Base-by-base conservation (phyloP, 53 echinoderm and acorn worm species). In the Stichopus horrens region DNA sequence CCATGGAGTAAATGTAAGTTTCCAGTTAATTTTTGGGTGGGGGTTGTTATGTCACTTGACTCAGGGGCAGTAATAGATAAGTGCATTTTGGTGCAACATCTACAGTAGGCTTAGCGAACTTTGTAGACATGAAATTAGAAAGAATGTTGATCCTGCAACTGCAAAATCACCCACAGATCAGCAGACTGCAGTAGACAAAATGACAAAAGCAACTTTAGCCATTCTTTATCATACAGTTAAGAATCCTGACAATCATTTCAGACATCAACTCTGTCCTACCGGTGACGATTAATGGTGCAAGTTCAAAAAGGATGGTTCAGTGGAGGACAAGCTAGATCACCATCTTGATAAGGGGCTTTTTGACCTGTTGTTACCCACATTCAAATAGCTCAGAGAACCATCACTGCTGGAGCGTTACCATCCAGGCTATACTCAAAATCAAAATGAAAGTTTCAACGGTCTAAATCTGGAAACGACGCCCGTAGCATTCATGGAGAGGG, bases 401-500 rank as follows among this genome's bases (percentile, higher is more conserved):
- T 20, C 60, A 75, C 86, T 91, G 52, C 76, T 89, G 1, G 86
- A 91, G 75, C 67, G 86, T 21, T 92, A 89, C 71, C 6, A 89
- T 52, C 67, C 84, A 83, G 89, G 92, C 9, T 88, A 91, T 66
- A 88, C 83, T 63, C 91, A 88, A 11, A 91, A 91, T 81, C 91
- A 86, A 74, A 91, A 89, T 77, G 78, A 91, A 82, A 88, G 85
- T 75, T 91, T 91, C 9, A 74, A 88, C 54, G 19, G 84, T 60
- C 76, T 85, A 5, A 76, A 37, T 88, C 75, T 88, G 91, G 88
- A 75, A 63, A 54, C 16, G 91, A 56, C 81, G 88, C 52, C 89
- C 91, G 5, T 88, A 91, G 74, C 89, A 91, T 82, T 52, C 83
- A 87, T 91, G 91, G 88, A 83, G 88, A 74, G 88, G 76, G 0